Conservation (phyloP, 2,888 invertebrate genomes). For the Deroplatys truncata region DNA sequence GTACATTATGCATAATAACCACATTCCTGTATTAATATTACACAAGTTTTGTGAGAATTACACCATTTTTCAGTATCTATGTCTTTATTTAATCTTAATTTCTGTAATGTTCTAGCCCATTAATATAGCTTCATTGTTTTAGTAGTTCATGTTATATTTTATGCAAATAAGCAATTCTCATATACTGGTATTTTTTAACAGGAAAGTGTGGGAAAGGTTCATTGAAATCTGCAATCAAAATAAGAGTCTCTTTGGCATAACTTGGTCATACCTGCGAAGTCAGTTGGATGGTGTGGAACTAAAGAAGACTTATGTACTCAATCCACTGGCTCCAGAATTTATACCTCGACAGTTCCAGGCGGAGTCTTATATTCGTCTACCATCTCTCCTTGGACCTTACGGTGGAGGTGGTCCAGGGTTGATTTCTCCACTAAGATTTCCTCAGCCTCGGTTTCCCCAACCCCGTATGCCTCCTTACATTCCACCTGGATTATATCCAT, state of each 20-base stretch:
- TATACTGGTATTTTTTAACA: constrained; percentile 35
- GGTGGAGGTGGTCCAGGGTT: constrained; percentile 13
- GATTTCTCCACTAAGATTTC: constrained; percentile 1
- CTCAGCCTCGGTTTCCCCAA: not conserved
- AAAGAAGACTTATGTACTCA: constrained; percentile 70
- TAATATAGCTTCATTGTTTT: too few species aligned
- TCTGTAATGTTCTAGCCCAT: too few species aligned
- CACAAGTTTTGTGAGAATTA: too few species aligned
- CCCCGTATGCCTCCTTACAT: constrained; percentile 11
- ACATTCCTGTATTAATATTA: too few species aligned
- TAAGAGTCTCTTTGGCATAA: constrained; percentile 66
- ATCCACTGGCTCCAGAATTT: constrained; percentile 78
- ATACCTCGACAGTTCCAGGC: constrained; percentile 57
- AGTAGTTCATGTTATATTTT: not conserved
- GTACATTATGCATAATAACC: too few species aligned
- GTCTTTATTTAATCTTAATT: too few species aligned
- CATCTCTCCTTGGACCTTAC: constrained; percentile 30
- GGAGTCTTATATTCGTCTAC: constrained; percentile 36
- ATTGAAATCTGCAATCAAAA: constrained; percentile 67
- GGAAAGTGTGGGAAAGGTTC: constrained; percentile 76
- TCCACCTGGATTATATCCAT: not conserved
- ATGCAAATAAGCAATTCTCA: not conserved
- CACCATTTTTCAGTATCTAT: too few species aligned
- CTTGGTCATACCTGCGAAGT: constrained; percentile 62
- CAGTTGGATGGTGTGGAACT: constrained; percentile 70